These are phyloP conservation scores for Helicoverpa assulta DNA, from an alignment of 2,888 invertebrate species.

Conservation along the genomic window DNA sequence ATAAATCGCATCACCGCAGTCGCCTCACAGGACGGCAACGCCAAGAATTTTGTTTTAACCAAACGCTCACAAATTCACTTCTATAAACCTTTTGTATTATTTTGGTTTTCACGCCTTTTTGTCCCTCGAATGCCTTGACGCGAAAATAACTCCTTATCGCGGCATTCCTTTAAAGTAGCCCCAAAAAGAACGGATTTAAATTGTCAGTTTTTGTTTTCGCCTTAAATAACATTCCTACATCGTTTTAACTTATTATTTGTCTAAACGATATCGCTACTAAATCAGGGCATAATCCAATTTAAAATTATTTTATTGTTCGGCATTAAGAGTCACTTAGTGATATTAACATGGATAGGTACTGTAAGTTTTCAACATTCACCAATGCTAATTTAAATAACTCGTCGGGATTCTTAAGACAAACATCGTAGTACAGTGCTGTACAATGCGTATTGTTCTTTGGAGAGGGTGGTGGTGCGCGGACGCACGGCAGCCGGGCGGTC, in stretches of 20 bases:
- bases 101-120: conserved; percentile 90
- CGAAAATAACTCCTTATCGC: conserved; percentile 90
- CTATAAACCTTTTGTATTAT: conserved; percentile 88
- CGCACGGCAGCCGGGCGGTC: conserved; percentile 69
- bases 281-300: conserved; percentile 50
- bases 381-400: conserved; percentile 78
- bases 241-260: conserved; percentile 77
- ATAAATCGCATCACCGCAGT: conserved; percentile 86
- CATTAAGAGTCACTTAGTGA: conserved; percentile 4
- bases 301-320: conserved; percentile 17
- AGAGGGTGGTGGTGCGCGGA: conserved; percentile 59
- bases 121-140: conserved; percentile 87
- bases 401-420: conserved; percentile 74
- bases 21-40: conserved; percentile 90
- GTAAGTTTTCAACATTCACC: conserved; percentile 70
- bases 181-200: conserved; percentile 82
- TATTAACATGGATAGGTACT: conserved; percentile 38
- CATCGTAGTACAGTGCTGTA: conserved; percentile 71
- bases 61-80: conserved; percentile 90
- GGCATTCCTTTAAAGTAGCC: conserved; percentile 88
- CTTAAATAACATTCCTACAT: conserved; percentile 82
- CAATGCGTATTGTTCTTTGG: conserved; percentile 77
- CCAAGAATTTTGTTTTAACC: conserved; percentile 89
- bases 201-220: conserved; percentile 81
- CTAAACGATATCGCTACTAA: conserved; percentile 74